Conservation (phyloP, 2,888 invertebrate genomes). For the Polymixis flavicincta region DNA sequence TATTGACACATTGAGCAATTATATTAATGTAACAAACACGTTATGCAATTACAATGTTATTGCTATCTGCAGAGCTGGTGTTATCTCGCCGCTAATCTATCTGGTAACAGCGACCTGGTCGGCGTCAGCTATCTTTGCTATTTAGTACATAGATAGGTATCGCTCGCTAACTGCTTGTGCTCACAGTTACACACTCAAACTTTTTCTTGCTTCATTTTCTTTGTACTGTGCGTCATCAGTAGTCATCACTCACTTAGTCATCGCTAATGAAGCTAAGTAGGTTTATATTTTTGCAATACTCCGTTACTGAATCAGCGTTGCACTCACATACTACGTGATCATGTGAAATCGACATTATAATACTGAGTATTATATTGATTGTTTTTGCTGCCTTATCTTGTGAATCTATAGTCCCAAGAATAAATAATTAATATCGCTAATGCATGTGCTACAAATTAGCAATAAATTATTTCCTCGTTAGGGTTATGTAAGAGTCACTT, state of each 20-base stretch:
- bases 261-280: slow-evolving; percentile 62
- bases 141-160: slow-evolving; percentile 6
- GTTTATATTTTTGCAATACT: slow-evolving; percentile 58
- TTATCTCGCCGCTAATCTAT: slow-evolving; percentile 47
- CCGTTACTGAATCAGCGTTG: slow-evolving; percentile 65
- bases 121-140: slow-evolving; percentile 21
- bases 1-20: slow-evolving; percentile 27
- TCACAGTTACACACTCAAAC: slow-evolving; percentile 39
- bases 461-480: slow-evolving; percentile 30
- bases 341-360: slow-evolving; percentile 38
- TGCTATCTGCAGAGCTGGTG: slow-evolving; percentile 33
- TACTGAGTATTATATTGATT: slow-evolving; percentile 23
- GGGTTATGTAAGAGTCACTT: slow-evolving; percentile 13
- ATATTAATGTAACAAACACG: slow-evolving; percentile 20
- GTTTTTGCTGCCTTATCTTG: slow-evolving; percentile 26
- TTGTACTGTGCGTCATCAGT: slow-evolving; percentile 62
- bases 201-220: slow-evolving; percentile 56
- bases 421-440: slow-evolving; percentile 24
- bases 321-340: slow-evolving; percentile 52
- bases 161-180: slow-evolving; percentile 33
- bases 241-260: slow-evolving; percentile 64
- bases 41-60: slow-evolving; percentile 28
- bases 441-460: slow-evolving; percentile 21
- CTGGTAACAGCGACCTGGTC: slow-evolving; percentile 22
- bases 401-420: slow-evolving; percentile 4